Conservation (phyloP, 2,797 vertebrate genomes). For the Arvicola amphibius region DNA sequence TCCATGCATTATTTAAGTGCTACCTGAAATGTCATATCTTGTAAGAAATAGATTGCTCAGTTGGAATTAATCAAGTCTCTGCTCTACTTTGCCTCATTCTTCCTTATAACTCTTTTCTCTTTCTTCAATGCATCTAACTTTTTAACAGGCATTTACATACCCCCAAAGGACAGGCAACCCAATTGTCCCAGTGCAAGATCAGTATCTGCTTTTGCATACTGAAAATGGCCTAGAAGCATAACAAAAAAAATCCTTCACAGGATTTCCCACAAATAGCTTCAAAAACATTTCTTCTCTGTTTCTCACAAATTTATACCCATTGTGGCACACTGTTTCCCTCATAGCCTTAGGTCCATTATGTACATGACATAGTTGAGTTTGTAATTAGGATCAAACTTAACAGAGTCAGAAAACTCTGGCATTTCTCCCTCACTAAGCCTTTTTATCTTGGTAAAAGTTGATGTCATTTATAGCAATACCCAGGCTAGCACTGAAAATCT, state of each 20-base stretch:
- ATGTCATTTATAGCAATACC: neutral
- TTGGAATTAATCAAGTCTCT: conserved; percentile 50
- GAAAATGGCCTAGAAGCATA: neutral
- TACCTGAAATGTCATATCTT: neutral
- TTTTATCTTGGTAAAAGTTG: neutral
- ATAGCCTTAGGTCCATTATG: neutral
- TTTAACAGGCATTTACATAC: neutral
- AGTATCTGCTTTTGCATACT: neutral
- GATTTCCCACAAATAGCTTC: neutral
- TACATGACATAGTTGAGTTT: conserved; percentile 28
- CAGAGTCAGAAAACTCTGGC: neutral
- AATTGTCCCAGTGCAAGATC: neutral
- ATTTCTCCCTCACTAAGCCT: neutral
- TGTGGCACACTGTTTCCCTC: neutral
- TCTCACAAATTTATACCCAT: neutral
- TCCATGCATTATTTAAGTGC: conserved; percentile 11
- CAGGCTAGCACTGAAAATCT: neutral
- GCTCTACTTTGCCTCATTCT: neutral
- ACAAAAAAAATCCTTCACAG: neutral
- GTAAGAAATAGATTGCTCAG: conserved; percentile 23
- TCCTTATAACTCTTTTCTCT: neutral
- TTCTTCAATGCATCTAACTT: neutral
- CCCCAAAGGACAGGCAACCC: neutral
- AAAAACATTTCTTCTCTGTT: neutral
- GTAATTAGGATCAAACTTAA: conserved; percentile 39